Evolutionary conservation across 1,140 invertebrate genomes (phyloP).

Genomic region (Caerostris darwini): DNA sequence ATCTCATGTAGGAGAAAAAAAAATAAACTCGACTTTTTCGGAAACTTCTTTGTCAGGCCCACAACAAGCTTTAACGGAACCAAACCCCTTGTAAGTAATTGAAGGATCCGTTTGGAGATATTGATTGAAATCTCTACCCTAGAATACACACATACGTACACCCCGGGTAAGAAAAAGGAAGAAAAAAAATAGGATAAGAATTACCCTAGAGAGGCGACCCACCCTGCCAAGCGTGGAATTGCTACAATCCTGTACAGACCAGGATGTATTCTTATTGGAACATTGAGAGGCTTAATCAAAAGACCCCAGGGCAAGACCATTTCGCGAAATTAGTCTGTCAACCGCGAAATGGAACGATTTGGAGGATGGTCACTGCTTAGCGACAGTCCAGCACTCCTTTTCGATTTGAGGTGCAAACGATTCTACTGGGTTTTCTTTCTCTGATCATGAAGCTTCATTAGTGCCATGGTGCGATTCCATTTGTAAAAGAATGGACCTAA

Average conservation of each 20-base stretch:
- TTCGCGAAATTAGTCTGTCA: slow-evolving; percentile 48
- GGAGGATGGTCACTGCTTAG: neutral
- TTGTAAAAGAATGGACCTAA: neutral
- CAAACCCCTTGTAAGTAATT: slow-evolving; percentile 29
- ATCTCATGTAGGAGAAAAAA: neutral
- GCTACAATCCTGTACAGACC: slow-evolving; percentile 35
- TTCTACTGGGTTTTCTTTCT: neutral
- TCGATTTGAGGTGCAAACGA: slow-evolving; percentile 16
- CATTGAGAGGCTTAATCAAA: slow-evolving; percentile 40
- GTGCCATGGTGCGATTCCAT: neutral
- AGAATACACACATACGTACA: neutral
- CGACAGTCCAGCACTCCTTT: neutral
- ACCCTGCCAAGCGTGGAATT: slow-evolving; percentile 5
- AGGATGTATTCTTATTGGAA: neutral
- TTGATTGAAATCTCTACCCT: slow-evolving; percentile 58
- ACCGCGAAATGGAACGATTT: slow-evolving; percentile 32
- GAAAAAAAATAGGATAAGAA: neutral
- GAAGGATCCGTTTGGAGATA: slow-evolving; percentile 31
- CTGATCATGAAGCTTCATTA: neutral
- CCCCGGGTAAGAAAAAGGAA: neutral
- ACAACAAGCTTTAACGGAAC: slow-evolving; percentile 53
- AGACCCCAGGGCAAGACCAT: slow-evolving; percentile 31
- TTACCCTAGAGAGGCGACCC: slow-evolving; percentile 19
- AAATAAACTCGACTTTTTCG: neutral
- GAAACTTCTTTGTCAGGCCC: slow-evolving; percentile 52